Percentiles rank a stretch among this genome's conserved stretches.
Evolutionary conservation across 2,113 vertebrate species (phyloP).

Genomic region (Tichodroma muraria): DNA sequence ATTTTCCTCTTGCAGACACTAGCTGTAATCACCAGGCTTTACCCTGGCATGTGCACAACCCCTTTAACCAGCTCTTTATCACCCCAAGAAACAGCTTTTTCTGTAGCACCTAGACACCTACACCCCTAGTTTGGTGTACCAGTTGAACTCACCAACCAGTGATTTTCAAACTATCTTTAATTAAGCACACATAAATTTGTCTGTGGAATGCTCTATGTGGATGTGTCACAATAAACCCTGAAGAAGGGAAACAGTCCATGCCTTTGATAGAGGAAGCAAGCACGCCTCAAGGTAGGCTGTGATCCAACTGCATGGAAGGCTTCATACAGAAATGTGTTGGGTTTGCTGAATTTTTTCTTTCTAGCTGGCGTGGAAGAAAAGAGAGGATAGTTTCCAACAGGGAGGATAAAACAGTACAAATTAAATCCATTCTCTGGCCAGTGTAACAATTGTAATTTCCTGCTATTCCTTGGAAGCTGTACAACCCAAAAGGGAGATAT

Average conservation of each 20-base stretch:
- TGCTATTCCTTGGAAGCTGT: slow-evolving; percentile 59
- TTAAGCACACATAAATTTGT: neutral
- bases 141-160: neutral
- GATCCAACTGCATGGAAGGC: neutral
- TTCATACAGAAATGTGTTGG: slow-evolving; percentile 22
- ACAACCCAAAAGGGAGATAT: slow-evolving; percentile 52
- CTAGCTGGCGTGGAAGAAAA: slow-evolving; percentile 15
- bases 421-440: slow-evolving; percentile 63
- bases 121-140: neutral
- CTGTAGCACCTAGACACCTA: neutral
- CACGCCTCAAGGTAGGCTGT: neutral
- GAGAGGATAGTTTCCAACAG: slow-evolving; percentile 45
- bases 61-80: neutral
- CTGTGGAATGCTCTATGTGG: neutral
- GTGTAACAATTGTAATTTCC: slow-evolving; percentile 63
- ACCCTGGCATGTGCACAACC: neutral
- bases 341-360: neutral
- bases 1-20: neutral
- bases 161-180: neutral
- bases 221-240: neutral
- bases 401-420: slow-evolving; percentile 64
- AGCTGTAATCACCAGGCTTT: neutral
- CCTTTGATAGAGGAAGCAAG: neutral
- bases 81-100: neutral
- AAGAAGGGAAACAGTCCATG: neutral